Evolutionary conservation across 2,888 invertebrate genomes (phyloP), one percentile per base, ranked within the genome.

Genomic region (Amphimallon solstitiale): DNA sequence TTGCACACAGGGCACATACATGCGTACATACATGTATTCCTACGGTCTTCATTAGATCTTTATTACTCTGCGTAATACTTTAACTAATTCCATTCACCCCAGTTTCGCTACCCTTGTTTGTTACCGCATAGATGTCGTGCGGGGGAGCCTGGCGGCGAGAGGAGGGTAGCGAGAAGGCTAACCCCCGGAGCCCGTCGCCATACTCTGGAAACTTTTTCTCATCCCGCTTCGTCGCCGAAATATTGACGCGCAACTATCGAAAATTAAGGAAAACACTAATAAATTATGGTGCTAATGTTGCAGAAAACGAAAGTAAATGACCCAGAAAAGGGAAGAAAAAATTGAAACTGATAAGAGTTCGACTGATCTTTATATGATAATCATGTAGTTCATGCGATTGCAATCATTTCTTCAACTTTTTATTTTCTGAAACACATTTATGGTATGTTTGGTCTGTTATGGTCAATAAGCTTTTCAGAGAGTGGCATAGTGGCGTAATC

Each of bases 21-120:
- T 23, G 23, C 5, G 23, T 23, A 51, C 51, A 9, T 51, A 51
- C 51, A 51, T 34, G 17, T 51, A 51, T 51, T 29, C 51, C 51
- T 35, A 51, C 51, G 51, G 43, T 62, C 62, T 49, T 62, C 62
- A 62, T 62, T 62, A 62, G 62, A 49, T 38, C 62, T 62, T 62
- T 62, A 62, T 62, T 62, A 62, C 35, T 37, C 49, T 48, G 48
- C 19, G 62, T 62, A 54, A 49, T 62, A 37, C 38, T 49, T 48
- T 37, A 49, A 62, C 62, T 62, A 62, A 62, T 62, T 45, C 49
- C 35, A 38, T 62, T 62, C 62, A 62, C 62, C 62, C 62, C 19
- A 62, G 46, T 49, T 62, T 62, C 14, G 56, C 62, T 14, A 37
- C 62, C 61, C 62, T 62, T 49, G 62, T 49, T 48, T 48, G 62